phyloP scores from a whole-genome alignment of 1,140 invertebrate genomes.

The Aphis craccivora region DNA sequence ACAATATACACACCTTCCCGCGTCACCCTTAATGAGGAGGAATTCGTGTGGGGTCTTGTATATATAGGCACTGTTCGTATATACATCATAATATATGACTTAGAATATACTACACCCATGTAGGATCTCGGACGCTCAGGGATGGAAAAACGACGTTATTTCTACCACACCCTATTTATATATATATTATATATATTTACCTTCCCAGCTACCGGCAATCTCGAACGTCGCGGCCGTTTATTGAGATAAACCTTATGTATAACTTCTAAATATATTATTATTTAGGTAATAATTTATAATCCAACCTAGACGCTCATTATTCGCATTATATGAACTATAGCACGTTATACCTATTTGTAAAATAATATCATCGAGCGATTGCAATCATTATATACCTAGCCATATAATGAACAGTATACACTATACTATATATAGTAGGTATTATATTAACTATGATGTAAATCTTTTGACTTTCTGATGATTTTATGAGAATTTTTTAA shows the following conservation, averaged over 20 bases:
- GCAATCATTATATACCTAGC: too few relatives aligned
- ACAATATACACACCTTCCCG: not conserved
- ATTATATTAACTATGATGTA: not conserved
- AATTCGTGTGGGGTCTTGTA: not conserved
- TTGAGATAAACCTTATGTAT: not conserved
- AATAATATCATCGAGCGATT: not conserved
- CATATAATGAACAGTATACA: not conserved
- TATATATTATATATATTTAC: not conserved
- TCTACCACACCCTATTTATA: not conserved
- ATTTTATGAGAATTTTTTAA: not conserved
- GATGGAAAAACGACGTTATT: constrained; percentile 5
- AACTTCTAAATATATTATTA: not conserved
- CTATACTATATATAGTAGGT: not conserved
- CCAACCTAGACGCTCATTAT: not conserved
- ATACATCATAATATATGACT: not conserved
- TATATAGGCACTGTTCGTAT: not conserved
- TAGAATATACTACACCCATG: not conserved
- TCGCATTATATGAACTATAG: not conserved
- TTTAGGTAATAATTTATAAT: not conserved
- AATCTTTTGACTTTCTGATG: not conserved
- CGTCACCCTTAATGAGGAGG: constrained; percentile 18
- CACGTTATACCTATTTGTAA: not conserved
- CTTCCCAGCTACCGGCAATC: not conserved
- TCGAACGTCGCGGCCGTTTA: not conserved
- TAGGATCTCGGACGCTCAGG: not conserved